Percentiles rank a stretch among this genome's conserved stretches.
Conservation (phyloP, 2,113 vertebrate species). For the Salvelinus fontinalis region DNA sequence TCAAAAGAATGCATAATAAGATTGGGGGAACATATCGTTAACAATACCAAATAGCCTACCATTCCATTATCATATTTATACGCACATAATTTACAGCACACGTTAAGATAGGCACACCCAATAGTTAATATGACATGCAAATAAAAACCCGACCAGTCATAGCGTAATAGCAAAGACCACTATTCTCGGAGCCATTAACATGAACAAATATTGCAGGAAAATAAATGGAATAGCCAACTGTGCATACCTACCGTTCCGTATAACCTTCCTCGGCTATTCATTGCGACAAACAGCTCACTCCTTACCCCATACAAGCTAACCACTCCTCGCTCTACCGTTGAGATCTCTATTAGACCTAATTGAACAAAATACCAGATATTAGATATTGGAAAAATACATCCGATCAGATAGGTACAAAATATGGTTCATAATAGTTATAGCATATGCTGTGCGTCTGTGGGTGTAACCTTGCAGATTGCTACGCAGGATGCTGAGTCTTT, state of each 20-base stretch:
- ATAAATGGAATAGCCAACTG: constrained; percentile 41
- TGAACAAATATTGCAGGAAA: constrained; percentile 36
- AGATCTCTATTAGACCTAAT: constrained; percentile 93
- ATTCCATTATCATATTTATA: neutral
- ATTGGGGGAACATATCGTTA: neutral
- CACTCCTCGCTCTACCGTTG: constrained; percentile 91
- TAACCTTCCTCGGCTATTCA: constrained; percentile 89
- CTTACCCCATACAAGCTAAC: constrained; percentile 91
- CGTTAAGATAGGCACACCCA: neutral
- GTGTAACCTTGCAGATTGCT: constrained; percentile 64
- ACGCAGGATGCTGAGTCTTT: constrained; percentile 61
- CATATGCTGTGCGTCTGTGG: constrained; percentile 37
- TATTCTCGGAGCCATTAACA: constrained; percentile 26
- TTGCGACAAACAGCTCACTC: constrained; percentile 87
- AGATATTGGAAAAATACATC: constrained; percentile 22
- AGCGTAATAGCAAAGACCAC: constrained; percentile 5
- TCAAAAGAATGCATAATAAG: neutral
- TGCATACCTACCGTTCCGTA: constrained; percentile 90
- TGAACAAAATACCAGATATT: constrained; percentile 46
- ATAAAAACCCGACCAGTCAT: constrained; percentile 21
- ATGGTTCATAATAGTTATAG: constrained; percentile 16
- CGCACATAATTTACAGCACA: neutral
- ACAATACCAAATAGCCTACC: neutral
- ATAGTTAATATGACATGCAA: constrained; percentile 23
- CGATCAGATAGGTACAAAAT: constrained; percentile 9